These are phyloP conservation scores for Hirtodrosophila confusa DNA, from an alignment of 2,888 invertebrate genomes.

Conservation along the genomic window DNA sequence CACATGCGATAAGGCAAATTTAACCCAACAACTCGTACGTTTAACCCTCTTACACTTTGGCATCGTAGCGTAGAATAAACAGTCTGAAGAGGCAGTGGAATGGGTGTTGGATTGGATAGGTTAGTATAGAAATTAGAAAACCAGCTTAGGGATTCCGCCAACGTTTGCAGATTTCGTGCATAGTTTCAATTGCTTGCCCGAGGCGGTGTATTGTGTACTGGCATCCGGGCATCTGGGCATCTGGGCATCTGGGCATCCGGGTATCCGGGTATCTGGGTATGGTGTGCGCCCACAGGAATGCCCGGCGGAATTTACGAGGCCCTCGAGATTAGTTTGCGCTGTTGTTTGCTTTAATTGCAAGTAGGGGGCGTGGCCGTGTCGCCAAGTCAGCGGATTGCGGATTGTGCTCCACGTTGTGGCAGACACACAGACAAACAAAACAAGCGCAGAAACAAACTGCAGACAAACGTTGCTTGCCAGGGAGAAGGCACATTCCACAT, in stretches of 20 bases:
- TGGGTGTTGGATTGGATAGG: constrained; percentile 9
- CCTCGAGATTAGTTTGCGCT: constrained; percentile 75
- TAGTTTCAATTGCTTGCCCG: constrained; percentile 67
- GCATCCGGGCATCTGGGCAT: constrained; percentile 16
- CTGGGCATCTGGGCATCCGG: constrained; percentile 2
- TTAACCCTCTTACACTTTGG: constrained; percentile 48
- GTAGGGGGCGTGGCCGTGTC: constrained; percentile 66
- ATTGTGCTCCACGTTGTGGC: constrained; percentile 15
- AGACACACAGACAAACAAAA: constrained; percentile 19
- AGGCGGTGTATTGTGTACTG: constrained; percentile 28
- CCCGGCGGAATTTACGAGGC: constrained; percentile 74
- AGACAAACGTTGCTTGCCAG: constrained; percentile 23
- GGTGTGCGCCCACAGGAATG: constrained; percentile 59
- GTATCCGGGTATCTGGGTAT: constrained; percentile 11
- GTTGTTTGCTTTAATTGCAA: constrained; percentile 76
- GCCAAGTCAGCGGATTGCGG: constrained; percentile 68
- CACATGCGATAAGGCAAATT: constrained; percentile 59
- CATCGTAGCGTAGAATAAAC: constrained; percentile 48
- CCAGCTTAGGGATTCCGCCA: constrained; percentile 70
- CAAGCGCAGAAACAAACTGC: constrained; percentile 4
- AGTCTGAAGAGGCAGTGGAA: constrained; percentile 21
- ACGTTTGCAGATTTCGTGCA: constrained; percentile 72
- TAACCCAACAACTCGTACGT: constrained; percentile 25
- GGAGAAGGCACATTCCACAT: constrained; percentile 52
- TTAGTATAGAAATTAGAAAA: constrained; percentile 66